A percentile compares a stretch with the other conserved stretches of the same genome.
Evolutionary conservation across 2,113 vertebrate species (phyloP).

Genomic region (Sphyrna mokarran): DNA sequence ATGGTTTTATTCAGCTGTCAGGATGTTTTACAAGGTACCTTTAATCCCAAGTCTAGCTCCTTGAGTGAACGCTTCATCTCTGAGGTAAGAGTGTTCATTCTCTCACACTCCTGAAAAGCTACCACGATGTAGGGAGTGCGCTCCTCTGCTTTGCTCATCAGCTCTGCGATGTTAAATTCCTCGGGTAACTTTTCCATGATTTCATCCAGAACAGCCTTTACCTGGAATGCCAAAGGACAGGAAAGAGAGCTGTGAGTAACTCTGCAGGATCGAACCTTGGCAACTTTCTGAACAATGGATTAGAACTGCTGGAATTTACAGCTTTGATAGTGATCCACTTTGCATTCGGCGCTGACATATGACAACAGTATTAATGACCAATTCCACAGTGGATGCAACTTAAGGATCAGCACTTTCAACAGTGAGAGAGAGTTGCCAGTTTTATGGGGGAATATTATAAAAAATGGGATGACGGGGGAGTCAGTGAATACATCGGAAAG

Average conservation of each 20-base stretch:
- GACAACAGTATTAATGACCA: constrained; percentile 25
- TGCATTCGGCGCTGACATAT: not conserved
- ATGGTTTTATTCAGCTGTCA: not conserved
- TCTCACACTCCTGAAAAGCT: constrained; percentile 85
- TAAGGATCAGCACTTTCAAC: not conserved
- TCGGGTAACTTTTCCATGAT: constrained; percentile 78
- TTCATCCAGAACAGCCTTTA: constrained; percentile 74
- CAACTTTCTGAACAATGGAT: not conserved
- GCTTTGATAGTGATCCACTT: not conserved
- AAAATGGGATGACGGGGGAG: not conserved
- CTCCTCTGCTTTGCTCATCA: constrained; percentile 73
- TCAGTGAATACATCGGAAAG: not conserved
- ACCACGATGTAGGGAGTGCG: constrained; percentile 80
- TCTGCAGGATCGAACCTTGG: not conserved
- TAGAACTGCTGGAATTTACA: constrained; percentile 15
- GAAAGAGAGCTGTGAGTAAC: not conserved
- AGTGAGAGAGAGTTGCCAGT: not conserved
- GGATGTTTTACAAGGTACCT: constrained; percentile 56
- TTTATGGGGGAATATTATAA: not conserved
- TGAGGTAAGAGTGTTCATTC: constrained; percentile 78
- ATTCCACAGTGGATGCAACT: not conserved
- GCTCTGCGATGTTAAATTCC: constrained; percentile 76
- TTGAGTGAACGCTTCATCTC: constrained; percentile 71
- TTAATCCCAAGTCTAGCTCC: constrained; percentile 76
- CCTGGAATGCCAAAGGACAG: constrained; percentile 52